Conservation (phyloP, 2,113 vertebrate genomes). For the Rhea pennata region DNA sequence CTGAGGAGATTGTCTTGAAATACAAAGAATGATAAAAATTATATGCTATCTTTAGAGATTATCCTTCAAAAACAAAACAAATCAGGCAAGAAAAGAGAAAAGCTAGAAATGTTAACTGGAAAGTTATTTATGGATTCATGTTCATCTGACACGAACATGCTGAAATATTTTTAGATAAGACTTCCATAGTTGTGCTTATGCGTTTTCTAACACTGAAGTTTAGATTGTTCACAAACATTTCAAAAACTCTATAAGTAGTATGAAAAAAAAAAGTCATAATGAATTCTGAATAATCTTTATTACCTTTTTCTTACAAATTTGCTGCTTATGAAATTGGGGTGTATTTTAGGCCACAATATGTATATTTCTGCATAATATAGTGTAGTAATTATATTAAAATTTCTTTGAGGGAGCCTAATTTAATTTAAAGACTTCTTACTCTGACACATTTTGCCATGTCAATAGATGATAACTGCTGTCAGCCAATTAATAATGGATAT, state of each 20-base stretch:
- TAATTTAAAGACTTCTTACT: neutral
- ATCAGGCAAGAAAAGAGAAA: neutral
- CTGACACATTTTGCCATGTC: neutral
- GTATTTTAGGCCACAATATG: neutral
- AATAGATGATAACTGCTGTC: neutral
- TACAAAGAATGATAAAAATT: neutral
- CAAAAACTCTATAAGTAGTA: neutral
- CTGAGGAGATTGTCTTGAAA: neutral
- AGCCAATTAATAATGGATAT: neutral
- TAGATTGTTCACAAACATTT: neutral
- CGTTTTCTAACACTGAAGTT: neutral
- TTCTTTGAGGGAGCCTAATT: neutral
- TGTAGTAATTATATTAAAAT: neutral
- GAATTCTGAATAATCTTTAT: neutral
- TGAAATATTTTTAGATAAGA: neutral
- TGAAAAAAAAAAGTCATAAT: neutral
- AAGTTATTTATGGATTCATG: neutral
- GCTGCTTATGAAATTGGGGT: neutral
- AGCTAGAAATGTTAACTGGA: neutral
- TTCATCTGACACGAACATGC: neutral
- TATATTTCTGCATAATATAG: neutral
- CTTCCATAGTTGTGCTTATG: neutral
- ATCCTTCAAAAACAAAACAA: neutral
- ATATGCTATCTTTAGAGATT: neutral
- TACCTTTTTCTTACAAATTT: neutral